Conservation (phyloP, 2,797 vertebrate genomes). For the Thunnus albacares region DNA sequence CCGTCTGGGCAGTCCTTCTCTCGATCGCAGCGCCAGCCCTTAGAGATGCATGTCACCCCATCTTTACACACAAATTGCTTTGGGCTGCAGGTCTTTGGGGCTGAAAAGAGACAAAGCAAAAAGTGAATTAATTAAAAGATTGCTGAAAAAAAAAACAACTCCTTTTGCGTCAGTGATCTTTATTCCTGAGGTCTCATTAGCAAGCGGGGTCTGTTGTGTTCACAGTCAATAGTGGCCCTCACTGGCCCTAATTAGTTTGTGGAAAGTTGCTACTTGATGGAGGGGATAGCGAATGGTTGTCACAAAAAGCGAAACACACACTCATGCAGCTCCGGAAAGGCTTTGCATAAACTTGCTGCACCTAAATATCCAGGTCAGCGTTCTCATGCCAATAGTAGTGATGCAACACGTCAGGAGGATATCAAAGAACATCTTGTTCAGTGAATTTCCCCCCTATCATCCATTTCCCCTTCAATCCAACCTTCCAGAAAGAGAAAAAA, state of each 20-base stretch:
- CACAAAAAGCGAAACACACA: slow-evolving; percentile 26
- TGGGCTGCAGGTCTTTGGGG: slow-evolving; percentile 95
- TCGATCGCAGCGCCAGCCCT: slow-evolving; percentile 97
- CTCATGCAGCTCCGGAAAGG: slow-evolving; percentile 21
- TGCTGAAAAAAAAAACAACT: slow-evolving; percentile 33
- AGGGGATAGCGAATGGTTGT: slow-evolving; percentile 26
- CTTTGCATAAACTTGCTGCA: slow-evolving; percentile 57
- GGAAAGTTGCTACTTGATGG: slow-evolving; percentile 46
- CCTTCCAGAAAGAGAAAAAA: slow-evolving; percentile 33
- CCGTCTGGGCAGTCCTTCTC: slow-evolving; percentile 98
- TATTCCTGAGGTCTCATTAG: slow-evolving; percentile 74
- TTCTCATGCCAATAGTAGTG: slow-evolving; percentile 68
- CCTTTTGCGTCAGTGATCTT: slow-evolving; percentile 59
- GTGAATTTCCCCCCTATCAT: slow-evolving; percentile 36
- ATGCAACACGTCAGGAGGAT: slow-evolving; percentile 72
- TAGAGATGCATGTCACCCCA: slow-evolving; percentile 97
- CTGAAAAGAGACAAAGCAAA: slow-evolving; percentile 79
- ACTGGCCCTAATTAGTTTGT: slow-evolving; percentile 63
- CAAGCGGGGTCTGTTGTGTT: slow-evolving; percentile 54
- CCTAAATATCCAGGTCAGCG: slow-evolving; percentile 76
- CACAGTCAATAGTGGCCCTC: slow-evolving; percentile 66
- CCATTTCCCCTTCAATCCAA: slow-evolving; percentile 38
- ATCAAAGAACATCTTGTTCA: slow-evolving; percentile 82
- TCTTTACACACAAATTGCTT: slow-evolving; percentile 99
- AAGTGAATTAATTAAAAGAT: slow-evolving; percentile 49